phyloP scores from a whole-genome alignment of 2,797 vertebrate genomes.

The Gadopsis marmoratus region DNA sequence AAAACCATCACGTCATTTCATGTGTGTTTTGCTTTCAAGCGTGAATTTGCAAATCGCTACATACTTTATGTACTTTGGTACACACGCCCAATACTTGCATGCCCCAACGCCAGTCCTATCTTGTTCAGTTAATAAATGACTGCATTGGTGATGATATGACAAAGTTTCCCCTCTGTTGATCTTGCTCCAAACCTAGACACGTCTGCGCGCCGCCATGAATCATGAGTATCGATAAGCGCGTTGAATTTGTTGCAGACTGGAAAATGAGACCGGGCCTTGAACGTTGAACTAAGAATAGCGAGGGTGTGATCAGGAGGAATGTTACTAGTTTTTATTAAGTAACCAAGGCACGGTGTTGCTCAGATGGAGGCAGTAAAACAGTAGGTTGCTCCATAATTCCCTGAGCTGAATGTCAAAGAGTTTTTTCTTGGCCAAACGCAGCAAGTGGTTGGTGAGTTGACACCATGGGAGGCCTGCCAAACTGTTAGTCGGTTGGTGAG shows the following conservation, averaged over 20 bases:
- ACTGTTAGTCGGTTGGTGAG: not conserved
- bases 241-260: not conserved
- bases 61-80: not conserved
- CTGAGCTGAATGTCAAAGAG: slow-evolving; percentile 14
- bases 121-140: slow-evolving; percentile 45
- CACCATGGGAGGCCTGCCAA: not conserved
- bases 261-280: not conserved
- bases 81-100: slow-evolving; percentile 22
- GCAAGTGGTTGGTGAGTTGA: slow-evolving; percentile 2
- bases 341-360: not conserved
- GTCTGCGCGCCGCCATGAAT: slow-evolving; percentile 1
- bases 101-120: not conserved
- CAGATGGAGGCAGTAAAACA: not conserved
- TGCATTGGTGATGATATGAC: not conserved
- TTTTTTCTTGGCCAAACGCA: slow-evolving; percentile 4
- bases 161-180: not conserved
- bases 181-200: too few relatives aligned
- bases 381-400: too few relatives aligned
- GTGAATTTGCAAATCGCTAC: not conserved
- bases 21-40: not conserved
- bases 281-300: not conserved
- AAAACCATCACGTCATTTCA: not conserved
- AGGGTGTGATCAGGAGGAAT: slow-evolving; percentile 26
- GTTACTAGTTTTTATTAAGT: not conserved
- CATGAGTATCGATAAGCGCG: not conserved